Base-by-base conservation (phyloP, 1,140 invertebrate genomes). In the Reticulitermes speratus region DNA sequence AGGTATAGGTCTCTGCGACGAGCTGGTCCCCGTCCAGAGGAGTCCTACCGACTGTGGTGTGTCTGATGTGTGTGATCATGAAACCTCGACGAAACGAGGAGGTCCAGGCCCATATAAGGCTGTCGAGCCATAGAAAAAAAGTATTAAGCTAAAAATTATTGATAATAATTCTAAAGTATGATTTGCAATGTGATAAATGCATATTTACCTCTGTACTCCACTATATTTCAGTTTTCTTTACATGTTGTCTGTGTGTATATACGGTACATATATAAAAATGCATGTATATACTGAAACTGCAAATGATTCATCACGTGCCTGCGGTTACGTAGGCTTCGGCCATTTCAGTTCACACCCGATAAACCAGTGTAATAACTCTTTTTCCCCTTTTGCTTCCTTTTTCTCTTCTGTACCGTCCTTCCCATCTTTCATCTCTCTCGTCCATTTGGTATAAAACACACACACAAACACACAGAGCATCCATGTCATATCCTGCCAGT, bases 401-500 rank as follows among this genome's bases (percentile, higher is more conserved):
- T 75, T 30, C 65, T 75, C 25, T n/a, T 30, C 65, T 75, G 14
- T 75, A 6, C 65, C n/a, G 9, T 75, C 65, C 65, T 30, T 14
- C n/a, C 65, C 8, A 25, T n/a, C 65, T n/a, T 75, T 75, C 65
- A 21, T 75, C n/a, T 75, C 59, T 75, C 65, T 30, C 65, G n/a
- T 75, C n/a, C 65, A 75, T 75, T 75, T 75, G 65, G 25, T 75
- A 30, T 75, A 75, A 14, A 25, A 14, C n/a, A 6, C 65, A 75
- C 25, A 75, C 65, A 75, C 65, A 75, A 5, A 48, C 59, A 65
- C 59, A 65, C 59, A 65, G 19, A 65, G 25, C 25, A 75, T 19
- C 65, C 65, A 75, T 75, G 65, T 75, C 65, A 75, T 75, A 75
- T 75, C 65, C n/a, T 75, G 65, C 65, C 65, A 11, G 65, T 75